These are phyloP conservation scores for Plectropomus leopardus DNA, from an alignment of 2,113 vertebrate genomes.

Conservation along the genomic window DNA sequence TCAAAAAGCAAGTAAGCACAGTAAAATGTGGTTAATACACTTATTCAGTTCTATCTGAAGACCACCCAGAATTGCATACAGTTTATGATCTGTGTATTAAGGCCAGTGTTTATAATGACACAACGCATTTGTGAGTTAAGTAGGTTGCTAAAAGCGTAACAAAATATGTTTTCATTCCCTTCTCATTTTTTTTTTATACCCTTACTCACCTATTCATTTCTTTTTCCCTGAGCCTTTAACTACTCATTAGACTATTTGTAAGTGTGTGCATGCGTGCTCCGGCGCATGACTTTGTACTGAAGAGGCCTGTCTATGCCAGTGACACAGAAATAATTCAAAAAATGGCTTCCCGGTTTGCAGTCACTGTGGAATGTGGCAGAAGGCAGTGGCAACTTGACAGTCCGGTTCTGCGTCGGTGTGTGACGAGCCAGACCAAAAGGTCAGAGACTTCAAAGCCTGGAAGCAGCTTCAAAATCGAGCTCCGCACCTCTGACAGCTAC, in stretches of 20 bases:
- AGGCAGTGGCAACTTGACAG: conserved; percentile 77
- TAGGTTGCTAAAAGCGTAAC: background rate
- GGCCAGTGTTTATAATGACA: background rate
- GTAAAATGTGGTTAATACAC: background rate
- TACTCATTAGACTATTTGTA: background rate
- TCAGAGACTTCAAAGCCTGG: conserved; percentile 79
- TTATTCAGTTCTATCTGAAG: background rate
- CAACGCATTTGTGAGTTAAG: background rate
- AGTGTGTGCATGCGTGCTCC: background rate
- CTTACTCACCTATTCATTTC: background rate
- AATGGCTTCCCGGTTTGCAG: conserved; percentile 41
- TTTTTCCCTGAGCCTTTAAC: background rate
- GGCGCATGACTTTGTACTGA: conserved; percentile 16
- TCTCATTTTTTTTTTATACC: background rate
- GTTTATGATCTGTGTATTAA: background rate
- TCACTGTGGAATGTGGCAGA: conserved; percentile 62
- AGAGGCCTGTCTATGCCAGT: conserved; percentile 27
- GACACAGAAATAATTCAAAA: conserved; percentile 53
- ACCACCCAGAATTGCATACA: conserved; percentile 5
- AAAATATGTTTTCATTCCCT: background rate
- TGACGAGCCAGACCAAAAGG: conserved; percentile 78
- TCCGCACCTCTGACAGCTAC: conserved; percentile 65
- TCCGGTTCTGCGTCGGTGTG: conserved; percentile 71
- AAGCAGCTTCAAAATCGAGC: conserved; percentile 70
- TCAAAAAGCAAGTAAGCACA: background rate